Conservation (phyloP, 2,113 vertebrate genomes). For the Fukomys damarensis region DNA sequence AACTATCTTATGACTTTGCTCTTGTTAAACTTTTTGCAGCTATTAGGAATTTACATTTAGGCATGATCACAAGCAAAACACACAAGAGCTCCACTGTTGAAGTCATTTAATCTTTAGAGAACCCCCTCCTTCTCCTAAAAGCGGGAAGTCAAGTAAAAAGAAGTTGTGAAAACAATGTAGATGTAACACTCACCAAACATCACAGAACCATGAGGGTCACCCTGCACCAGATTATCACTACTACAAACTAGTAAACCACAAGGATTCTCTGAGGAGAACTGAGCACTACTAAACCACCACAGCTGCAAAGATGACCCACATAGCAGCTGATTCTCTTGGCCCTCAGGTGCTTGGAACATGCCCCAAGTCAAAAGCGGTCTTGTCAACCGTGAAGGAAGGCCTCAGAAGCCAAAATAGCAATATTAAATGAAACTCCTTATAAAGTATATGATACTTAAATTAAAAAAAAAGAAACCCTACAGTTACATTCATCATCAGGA, state of each 20-base stretch:
- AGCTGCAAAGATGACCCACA: not conserved
- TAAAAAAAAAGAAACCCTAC: not conserved
- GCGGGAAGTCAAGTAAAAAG: not conserved
- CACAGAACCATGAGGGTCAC: not conserved
- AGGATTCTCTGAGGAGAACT: not conserved
- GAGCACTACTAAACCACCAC: not conserved
- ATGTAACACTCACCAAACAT: not conserved
- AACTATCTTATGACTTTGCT: not conserved
- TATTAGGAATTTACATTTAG: not conserved
- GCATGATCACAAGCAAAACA: not conserved
- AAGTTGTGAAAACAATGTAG: not conserved
- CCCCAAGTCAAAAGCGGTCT: not conserved
- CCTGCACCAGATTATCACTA: not conserved
- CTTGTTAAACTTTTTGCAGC: not conserved
- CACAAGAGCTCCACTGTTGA: not conserved
- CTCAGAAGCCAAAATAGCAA: not conserved
- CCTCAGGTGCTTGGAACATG: not conserved
- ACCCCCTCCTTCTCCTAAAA: not conserved
- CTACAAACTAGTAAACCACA: not conserved
- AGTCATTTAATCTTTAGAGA: not conserved
- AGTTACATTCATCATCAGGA: too few relatives aligned
- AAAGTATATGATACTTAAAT: not conserved
- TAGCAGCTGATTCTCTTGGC: not conserved
- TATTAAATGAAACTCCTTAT: not conserved
- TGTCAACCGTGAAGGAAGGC: not conserved